A percentile compares a stretch with the other conserved stretches of the same genome.
phyloP scores from a whole-genome alignment of 2,113 vertebrate species.

The Rhinolophus sinicus region DNA sequence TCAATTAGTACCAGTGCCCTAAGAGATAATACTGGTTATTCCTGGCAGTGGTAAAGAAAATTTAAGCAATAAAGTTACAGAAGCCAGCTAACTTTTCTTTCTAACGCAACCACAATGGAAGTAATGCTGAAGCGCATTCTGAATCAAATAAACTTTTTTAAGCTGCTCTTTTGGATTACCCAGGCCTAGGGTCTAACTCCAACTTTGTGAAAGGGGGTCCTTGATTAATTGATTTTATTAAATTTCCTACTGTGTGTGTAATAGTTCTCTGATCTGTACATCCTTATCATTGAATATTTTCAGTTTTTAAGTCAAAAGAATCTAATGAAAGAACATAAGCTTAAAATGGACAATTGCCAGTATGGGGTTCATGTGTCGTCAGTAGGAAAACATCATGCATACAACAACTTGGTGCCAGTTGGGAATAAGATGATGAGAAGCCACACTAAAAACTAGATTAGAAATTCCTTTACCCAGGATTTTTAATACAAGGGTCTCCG shows the following conservation, averaged over 20 bases:
- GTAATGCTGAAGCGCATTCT: background rate
- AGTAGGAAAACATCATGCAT: background rate
- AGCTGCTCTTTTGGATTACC: background rate
- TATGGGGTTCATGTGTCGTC: background rate
- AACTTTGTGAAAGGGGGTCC: background rate
- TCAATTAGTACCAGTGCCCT: background rate
- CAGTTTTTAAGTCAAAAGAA: constrained; percentile 19
- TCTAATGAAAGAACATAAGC: background rate
- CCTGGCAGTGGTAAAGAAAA: background rate
- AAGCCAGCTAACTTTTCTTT: background rate
- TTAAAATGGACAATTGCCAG: background rate
- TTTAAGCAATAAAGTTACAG: background rate
- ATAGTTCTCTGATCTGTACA: background rate
- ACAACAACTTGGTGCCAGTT: background rate
- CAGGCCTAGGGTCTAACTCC: background rate
- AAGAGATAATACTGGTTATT: background rate
- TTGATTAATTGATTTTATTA: constrained; percentile 20
- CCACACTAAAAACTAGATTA: background rate
- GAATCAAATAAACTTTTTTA: background rate
- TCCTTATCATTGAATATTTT: background rate
- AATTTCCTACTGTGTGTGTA: background rate
- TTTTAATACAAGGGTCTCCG: background rate
- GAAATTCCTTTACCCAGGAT: background rate
- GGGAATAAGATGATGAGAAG: background rate
- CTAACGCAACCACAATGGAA: constrained; percentile 17